Evolutionary conservation across 2,113 vertebrate species (phyloP), one percentile per base, ranked within the genome.

Genomic region (Phalacrocorax pelagicus): DNA sequence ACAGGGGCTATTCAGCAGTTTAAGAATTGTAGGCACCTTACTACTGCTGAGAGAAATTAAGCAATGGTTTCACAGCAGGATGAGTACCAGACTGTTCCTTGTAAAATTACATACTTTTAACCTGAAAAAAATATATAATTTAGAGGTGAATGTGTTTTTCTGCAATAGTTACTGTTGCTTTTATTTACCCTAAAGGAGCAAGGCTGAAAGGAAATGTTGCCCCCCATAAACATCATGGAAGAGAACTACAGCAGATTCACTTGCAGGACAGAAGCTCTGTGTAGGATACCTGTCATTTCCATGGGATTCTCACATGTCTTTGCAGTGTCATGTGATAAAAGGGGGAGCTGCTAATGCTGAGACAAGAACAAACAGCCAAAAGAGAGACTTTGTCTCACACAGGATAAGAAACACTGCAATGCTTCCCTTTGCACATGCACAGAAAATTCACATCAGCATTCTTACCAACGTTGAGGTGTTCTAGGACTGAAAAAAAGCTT

Each of bases 101-200:
- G 42, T 90, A 78, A 98, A 98, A 98, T 98, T 97, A 97, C 69
- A 97, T 95, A 97, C 92, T 97, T 98, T 97, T 97, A 98, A 97
- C 72, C 93, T 94, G 82, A 95, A 97, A 97, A 97, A 98, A 96
- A 97, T n/a, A 92, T 91, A 83, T 96, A 83, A 98, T 98, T 98
- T 98, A 88, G 94, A 96, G 55, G 95, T 80, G 78, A 97, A 97
- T 95, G 72, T 66, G 47, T 93, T 97, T 96, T 96, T 93, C 73
- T 87, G 84, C 86, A 96, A 90, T 88, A 89, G 91, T 94, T 95
- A 91, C 75, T 78, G 71, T 83, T 91, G 69, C 81, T 97, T 97
- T 51, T 70, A 29, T 70, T 70, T 98, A 86, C 49, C 74, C 36
- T 92, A 92, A 98, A 97, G 80, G 90, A 95, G 16, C 55, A 71